These are phyloP conservation scores for Coecobrya sp. DNA, from an alignment of 2,888 invertebrate genomes.

Conservation along the genomic window DNA sequence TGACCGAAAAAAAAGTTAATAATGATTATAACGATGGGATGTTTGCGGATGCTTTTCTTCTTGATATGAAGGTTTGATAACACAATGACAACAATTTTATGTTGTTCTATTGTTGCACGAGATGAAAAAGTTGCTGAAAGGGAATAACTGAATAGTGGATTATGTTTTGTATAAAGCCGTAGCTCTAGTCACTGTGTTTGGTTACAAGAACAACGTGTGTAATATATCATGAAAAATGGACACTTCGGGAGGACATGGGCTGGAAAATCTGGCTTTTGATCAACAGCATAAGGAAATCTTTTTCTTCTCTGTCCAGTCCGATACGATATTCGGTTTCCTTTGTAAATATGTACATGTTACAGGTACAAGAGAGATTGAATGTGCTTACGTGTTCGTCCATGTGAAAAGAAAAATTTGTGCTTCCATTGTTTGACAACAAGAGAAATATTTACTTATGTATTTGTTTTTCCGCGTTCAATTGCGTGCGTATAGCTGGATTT, in stretches of 20 bases:
- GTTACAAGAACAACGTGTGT: slow-evolving; percentile 38
- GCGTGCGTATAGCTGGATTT: not conserved
- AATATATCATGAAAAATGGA: slow-evolving; percentile 59
- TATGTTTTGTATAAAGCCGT: not conserved
- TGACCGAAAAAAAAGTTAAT: slow-evolving; percentile 34
- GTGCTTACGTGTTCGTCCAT: not conserved
- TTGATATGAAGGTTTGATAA: slow-evolving; percentile 55
- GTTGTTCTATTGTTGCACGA: slow-evolving; percentile 51
- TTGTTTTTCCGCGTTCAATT: not conserved
- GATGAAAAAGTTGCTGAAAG: slow-evolving; percentile 59
- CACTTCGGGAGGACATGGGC: slow-evolving; percentile 11
- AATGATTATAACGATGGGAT: slow-evolving; percentile 13
- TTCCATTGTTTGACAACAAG: not conserved
- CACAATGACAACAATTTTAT: slow-evolving; percentile 68
- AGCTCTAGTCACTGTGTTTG: not conserved
- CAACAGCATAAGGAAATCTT: slow-evolving; percentile 23
- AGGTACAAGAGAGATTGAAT: too few species aligned
- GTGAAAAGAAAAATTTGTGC: not conserved
- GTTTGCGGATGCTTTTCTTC: slow-evolving; percentile 51
- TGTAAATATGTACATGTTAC: not conserved
- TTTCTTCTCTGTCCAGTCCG: not conserved
- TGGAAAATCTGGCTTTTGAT: slow-evolving; percentile 57
- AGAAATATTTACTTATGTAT: not conserved
- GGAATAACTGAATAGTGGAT: slow-evolving; percentile 20
- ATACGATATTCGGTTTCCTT: slow-evolving; percentile 53